Base-by-base conservation (phyloP, 2,113 vertebrate genomes). In the Alligator mississippiensis region DNA sequence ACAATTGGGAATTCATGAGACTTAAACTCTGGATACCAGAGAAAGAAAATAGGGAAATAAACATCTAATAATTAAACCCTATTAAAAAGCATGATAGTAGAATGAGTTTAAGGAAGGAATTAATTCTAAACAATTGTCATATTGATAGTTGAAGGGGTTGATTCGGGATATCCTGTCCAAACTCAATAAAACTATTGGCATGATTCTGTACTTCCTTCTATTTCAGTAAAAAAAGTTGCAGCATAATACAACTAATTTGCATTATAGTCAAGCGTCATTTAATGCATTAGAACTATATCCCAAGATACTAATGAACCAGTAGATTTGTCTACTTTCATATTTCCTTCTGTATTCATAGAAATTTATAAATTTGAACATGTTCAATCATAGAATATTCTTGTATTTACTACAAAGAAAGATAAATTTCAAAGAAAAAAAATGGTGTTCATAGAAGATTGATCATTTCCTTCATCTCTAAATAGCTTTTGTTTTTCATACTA, bases 41-140 rank as follows among this genome's bases (percentile, higher is more conserved):
- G 7, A 3, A 47, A 21, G 66, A 64, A 55, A 13, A 59, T 0
- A 0, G 11, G 10, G 55, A 38, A 17, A 21, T 47, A 19, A 11
- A 16, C 11, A 79, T 47, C 47, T 82, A 68, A 18, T 30, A 68
- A 68, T 30, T 10, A 30, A 70, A 19, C 28, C 66, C 18, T 70
- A 70, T 3, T 34, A 16, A 34, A 30, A 17, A 70, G 21, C 19
- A 7, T 70, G 16, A 70, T 34, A 18, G 5, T 21, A 70, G 4
- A 18, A 19, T 34, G n/a, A 19, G 17, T 30, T 16, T 68, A 68
- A 16, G 15, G 18, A 68, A 18, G n/a, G n/a, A 27, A 30, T 30
- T 68, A 68, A 68, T 34, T 68, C n/a, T 34, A 70, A 70, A 4
- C 18, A 70, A 70, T 11, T 70, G 2, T 34, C 12, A 18, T 70